Base-by-base conservation (phyloP, 2,113 vertebrate species). In the Oncorhynchus tshawytscha region DNA sequence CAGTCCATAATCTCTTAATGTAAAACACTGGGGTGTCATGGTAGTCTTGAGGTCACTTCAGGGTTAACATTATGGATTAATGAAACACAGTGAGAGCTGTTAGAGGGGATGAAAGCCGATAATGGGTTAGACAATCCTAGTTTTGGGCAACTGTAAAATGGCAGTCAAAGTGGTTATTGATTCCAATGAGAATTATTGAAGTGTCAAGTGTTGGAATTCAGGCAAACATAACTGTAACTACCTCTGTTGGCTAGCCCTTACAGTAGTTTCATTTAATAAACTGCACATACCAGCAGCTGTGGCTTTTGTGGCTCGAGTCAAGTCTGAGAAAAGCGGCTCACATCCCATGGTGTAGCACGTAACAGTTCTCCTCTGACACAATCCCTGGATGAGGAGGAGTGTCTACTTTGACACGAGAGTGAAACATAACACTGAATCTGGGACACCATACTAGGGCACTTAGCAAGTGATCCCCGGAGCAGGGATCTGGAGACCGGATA, bases 361-460 rank as follows among this genome's bases (percentile, higher is more conserved):
- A 65, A 77, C 51, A 54, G 67, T 77, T 80, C 79, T 67, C 48
- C 13, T 67, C 77, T 77, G 82, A 82, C 80, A 78, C 51, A 11
- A 67, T 59, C 25, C 54, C 69, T 76, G 65, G 76, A 67, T 3
- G 72, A 67, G 65, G 64, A 68, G 74, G 54, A 22, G 51, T 9
- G 73, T 71, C 72, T 71, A 54, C 60, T 70, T 71, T 82, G 88
- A 82, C 85, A 84, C 73, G 0, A 77, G 81, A 85, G 66, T 84
- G 81, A 86, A 83, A 79, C 77, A 29, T 74, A 80, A 79, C 80
- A 67, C 80, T 69, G 83, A 88, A 93, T 89, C 82, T 93, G 87
- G 91, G 90, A 91, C 92, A 84, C n/a, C 82, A 78, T 86, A 90
- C 84, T 84, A 71, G 91, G 88, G 54, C 89, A 86, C 86, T 80